Evolutionary conservation across 2,888 invertebrate genomes (phyloP), one percentile per base, ranked within the genome.

Genomic region (Shargacucullia verbasci): DNA sequence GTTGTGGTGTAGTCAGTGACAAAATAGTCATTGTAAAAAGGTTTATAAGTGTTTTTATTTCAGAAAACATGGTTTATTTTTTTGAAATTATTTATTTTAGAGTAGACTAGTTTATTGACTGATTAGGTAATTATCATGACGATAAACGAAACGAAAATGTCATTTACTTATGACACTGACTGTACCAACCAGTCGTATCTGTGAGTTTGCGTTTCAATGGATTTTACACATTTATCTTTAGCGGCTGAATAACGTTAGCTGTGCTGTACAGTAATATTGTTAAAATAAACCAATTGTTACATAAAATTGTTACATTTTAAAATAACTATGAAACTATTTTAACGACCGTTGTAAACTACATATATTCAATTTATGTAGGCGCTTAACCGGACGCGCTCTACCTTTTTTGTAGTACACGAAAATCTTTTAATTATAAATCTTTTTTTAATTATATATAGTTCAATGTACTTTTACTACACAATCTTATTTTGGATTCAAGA

Each of bases 401-500:
- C 50, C 20, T 10, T 41, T 71, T 34, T 71, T 49, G 60, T 45
- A 31, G 33, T 47, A 2, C 2, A 56, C 52, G 38, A 56, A 72
- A 54, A 70, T 54, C 54, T 46, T 66, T 59, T 65, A 61, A 57
- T 43, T 58, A 58, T 55, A 50, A 69, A 63, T 56, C 59, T 67
- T 68, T 62, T 62, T 50, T 46, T 59, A 70, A 74, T 68, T 66
- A 40, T 62, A 56, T n/a, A n/a, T n/a, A n/a, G n/a, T n/a, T n/a
- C n/a, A 59, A 65, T 63, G 57, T 64, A 45, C 54, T 68, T 73
- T 70, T 48, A 39, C 63, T 49, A 54, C 47, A 53, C 59, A 48
- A 59, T 73, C 76, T 69, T 78, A 69, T 79, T 82, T 82, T 79
- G 64, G 47, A 72, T 76, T 68, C 64, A 62, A 69, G 66, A 49